Evolutionary conservation across 2,113 vertebrate species (phyloP), one percentile per base, ranked within the genome.

Genomic region (Callionymus lyra): DNA sequence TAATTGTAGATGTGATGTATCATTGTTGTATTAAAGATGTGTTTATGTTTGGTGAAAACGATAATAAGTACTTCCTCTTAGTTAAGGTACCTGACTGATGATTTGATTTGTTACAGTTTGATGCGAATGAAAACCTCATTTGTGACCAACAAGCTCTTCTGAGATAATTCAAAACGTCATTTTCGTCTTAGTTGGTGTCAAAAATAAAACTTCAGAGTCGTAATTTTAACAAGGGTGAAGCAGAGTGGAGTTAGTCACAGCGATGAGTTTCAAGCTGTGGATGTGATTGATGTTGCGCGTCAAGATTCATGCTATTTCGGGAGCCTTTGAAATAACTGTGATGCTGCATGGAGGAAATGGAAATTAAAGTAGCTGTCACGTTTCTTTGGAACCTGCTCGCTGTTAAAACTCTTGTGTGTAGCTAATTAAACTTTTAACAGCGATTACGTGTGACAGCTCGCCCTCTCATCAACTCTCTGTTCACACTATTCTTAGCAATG

Each of bases 351-450:
- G 17, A 48, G 60, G 53, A 53, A n/a, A 16, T 38, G 10, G 47
- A 58, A 43, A 45, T 38, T 39, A 49, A 57, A 35, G 18, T 39
- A 65, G 56, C 44, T 31, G 34, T n/a, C 32, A 14, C 13, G 39
- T 31, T 53, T 65, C 42, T 52, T 40, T 50, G 16, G 44, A 63
- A 72, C 58, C 38, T 58, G 53, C 39, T 70, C 33, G 8, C 21
- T 27, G 4, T 27, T 8, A 27, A 8, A 27, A 27, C 4, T 8
- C 38, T 33, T 49, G 21, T 45, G 41, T 65, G 53, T 44, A 51
- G 58, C 34, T 12, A 61, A 70, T 63, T 44, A 59, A 64, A 56
- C 48, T 65, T 68, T 78, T 55, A 79, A 46, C 57, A 27, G 47
- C 67, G 39, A 5, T 5, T 4, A 5, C 21, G 8, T 8, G 21